These are phyloP conservation scores for Heliconius melpomene DNA, from an alignment of 1,140 invertebrate species.

Conservation along the genomic window DNA sequence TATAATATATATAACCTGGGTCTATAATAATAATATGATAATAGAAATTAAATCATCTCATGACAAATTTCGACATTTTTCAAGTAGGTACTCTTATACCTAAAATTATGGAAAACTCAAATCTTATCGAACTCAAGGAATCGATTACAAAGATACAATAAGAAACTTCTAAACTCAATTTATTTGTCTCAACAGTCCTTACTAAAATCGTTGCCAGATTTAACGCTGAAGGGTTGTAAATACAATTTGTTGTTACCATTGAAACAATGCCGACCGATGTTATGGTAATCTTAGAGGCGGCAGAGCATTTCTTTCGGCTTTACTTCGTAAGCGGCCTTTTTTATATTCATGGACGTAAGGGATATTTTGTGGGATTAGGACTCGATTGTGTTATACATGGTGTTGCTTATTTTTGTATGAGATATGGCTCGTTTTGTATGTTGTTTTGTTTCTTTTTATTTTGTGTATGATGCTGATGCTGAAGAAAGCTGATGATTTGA, in stretches of 20 bases:
- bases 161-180: constrained; percentile 67
- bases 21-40: too few species aligned
- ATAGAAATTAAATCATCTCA: too few species aligned
- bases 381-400: constrained; percentile 35
- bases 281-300: constrained; percentile 44
- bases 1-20: not conserved
- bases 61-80: too few species aligned
- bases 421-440: not conserved
- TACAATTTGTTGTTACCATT: constrained; percentile 47
- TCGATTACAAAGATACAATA: constrained; percentile 61
- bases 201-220: constrained; percentile 74
- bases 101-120: not conserved
- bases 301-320: constrained; percentile 38
- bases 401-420: constrained; percentile 26
- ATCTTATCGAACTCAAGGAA: not conserved
- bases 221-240: constrained; percentile 64
- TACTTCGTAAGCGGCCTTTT: constrained; percentile 33
- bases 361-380: constrained; percentile 41
- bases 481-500: not conserved
- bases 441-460: not conserved
- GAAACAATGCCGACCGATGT: constrained; percentile 52
- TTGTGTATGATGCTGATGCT: not conserved
- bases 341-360: constrained; percentile 44
- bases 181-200: constrained; percentile 68
- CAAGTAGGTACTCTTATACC: too few species aligned